Conservation (phyloP, 2,888 invertebrate genomes). For the Mythimna vitellina region DNA sequence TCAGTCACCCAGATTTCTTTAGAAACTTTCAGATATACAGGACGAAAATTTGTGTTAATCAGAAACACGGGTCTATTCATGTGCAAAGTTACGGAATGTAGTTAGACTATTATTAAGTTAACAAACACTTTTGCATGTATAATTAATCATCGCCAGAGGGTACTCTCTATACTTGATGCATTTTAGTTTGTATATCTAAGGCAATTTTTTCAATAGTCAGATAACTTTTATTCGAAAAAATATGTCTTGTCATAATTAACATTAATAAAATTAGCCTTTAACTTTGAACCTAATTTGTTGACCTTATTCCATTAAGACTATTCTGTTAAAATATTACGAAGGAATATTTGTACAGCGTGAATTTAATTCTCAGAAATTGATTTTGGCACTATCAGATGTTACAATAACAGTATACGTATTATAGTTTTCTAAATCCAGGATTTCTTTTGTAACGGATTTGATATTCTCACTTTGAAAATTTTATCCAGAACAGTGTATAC, state of each 20-base stretch:
- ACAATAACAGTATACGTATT: not conserved
- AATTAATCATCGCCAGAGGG: conserved; percentile 16
- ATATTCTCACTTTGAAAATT: not conserved
- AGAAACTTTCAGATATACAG: conserved; percentile 11
- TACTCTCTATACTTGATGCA: conserved; percentile 9
- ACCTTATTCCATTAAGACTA: not conserved
- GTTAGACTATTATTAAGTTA: conserved; percentile 36
- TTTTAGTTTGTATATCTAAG: not conserved
- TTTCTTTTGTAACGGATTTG: not conserved
- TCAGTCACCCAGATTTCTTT: conserved; percentile 16
- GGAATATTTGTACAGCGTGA: too few relatives aligned
- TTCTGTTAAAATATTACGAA: not conserved
- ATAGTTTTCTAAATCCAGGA: not conserved
- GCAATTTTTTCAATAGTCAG: not conserved
- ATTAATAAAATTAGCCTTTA: not conserved
- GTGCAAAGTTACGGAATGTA: conserved; percentile 40
- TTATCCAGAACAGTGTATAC: not conserved
- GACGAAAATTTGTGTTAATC: conserved; percentile 28
- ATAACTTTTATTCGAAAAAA: not conserved
- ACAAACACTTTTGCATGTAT: conserved; percentile 43
- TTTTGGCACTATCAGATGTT: too few relatives aligned
- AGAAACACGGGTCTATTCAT: conserved; percentile 36
- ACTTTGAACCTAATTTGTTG: not conserved
- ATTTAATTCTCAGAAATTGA: not conserved
- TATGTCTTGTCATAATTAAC: not conserved